phyloP scores from a whole-genome alignment of 1,140 invertebrate species.

The Psilanteris sp. region DNA sequence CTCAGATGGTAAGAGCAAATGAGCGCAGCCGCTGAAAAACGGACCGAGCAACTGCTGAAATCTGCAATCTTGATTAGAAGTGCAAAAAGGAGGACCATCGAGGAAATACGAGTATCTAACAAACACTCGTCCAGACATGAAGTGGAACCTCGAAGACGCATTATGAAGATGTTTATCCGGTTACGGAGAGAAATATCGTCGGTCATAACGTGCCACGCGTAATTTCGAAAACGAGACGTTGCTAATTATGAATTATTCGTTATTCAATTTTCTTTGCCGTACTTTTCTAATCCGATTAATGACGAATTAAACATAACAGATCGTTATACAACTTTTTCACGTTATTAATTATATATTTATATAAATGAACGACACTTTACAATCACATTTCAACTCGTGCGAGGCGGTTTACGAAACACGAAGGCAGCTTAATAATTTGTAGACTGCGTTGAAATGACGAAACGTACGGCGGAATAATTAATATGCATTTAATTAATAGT shows the following conservation, averaged over 20 bases:
- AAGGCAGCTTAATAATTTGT: conserved; percentile 14
- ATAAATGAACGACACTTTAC: conserved; percentile 20
- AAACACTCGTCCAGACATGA: conserved; percentile 49
- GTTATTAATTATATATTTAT: no score
- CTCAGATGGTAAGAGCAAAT: conserved; percentile 56
- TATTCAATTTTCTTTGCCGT: conserved; percentile 26
- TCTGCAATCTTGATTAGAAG: conserved; percentile 62
- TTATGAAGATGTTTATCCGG: conserved; percentile 62
- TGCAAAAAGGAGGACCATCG: conserved; percentile 55
- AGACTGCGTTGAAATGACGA: not conserved
- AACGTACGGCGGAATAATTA: conserved; percentile 9
- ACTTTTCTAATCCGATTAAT: conserved; percentile 1
- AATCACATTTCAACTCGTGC: conserved; percentile 3
- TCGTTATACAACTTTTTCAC: no score
- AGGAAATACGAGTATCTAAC: conserved; percentile 59
- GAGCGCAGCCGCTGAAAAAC: conserved; percentile 58
- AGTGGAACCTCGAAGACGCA: conserved; percentile 47
- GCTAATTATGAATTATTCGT: conserved; percentile 47
- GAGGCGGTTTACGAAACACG: conserved; percentile 11
- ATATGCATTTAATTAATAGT: conserved; percentile 9
- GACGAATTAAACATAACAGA: no score
- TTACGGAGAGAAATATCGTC: conserved; percentile 36
- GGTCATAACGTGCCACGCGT: conserved; percentile 5
- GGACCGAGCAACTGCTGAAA: conserved; percentile 45
- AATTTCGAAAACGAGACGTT: conserved; percentile 32